Evolutionary conservation across 2,888 invertebrate genomes (phyloP), one percentile per base, ranked within the genome.

Genomic region (Sphaerophoria rueppellii): DNA sequence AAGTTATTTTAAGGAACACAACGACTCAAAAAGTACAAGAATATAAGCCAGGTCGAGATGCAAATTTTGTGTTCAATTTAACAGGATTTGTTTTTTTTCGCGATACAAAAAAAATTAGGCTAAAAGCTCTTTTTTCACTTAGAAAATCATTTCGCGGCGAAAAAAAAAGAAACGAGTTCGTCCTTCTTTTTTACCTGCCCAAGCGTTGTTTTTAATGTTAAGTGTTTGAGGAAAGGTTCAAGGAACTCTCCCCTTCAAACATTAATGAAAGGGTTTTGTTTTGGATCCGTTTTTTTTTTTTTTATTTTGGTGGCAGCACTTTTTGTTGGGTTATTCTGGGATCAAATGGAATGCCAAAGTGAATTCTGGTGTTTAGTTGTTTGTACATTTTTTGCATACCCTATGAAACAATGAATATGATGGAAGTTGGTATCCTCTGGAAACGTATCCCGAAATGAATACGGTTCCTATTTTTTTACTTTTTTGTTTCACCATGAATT

Each of bases 321-420:
- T 24, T 32, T 61, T 46, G 4, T 34, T 61, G 9, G 2, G 4
- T 37, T 40, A 12, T 75, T 65, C 57, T 32, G 14, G 71, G 48
- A 65, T 75, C 80, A 50, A 75, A 80, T 75, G 70, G 43, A 63
- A 58, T 48, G 71, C 58, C 58, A 71, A 76, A 81, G 81, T 76
- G 71, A 65, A 76, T 75, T 81, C 67, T 37, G 57, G 71, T 81
- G 75, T 81, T 75, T 63, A 61, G 48, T 37, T 50, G 40, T 73
- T 54, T 37, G 43, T 61, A 73, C 34, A 48, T 16, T 46, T 50
- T 65, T 12, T n/a, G 50, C 14, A n/a, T 6, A 16, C 6, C 34
- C 34, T 32, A 34, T 63, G 11, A 9, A 9, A 24, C 12, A 46
- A 58, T 34, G 48, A 7, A 46, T 71, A 48, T 7, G 32, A 5